These are phyloP conservation scores for Agonopterix heracliana DNA, from an alignment of 2,888 invertebrate genomes.

Conservation along the genomic window DNA sequence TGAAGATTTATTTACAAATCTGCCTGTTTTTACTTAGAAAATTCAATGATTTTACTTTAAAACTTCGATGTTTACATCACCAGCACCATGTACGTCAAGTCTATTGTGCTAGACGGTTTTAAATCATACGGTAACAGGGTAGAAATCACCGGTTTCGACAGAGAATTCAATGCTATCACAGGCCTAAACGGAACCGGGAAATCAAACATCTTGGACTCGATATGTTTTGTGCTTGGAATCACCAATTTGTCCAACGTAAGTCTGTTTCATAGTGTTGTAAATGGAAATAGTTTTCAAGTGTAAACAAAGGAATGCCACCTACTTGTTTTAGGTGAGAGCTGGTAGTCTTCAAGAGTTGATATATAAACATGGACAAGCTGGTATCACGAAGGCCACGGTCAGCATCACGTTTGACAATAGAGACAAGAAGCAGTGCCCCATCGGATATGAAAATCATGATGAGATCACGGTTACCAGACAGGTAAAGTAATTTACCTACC, in stretches of 20 bases:
- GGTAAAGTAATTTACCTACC: too few species aligned
- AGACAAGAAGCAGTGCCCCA: conserved; percentile 86
- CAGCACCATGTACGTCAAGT: conserved; percentile 90
- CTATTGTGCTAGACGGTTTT: conserved; percentile 95
- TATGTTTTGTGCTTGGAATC: conserved; percentile 98
- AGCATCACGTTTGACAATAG: conserved; percentile 96
- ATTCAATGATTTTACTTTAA: not conserved
- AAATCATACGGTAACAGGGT: conserved; percentile 97
- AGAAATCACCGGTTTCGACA: conserved; percentile 94
- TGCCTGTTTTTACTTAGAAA: not conserved
- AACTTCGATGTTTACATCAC: not conserved
- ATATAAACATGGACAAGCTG: conserved; percentile 98
- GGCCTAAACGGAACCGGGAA: conserved; percentile 98
- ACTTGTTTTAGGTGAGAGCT: conserved; percentile 85
- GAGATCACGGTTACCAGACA: conserved; percentile 96
- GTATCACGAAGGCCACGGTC: conserved; percentile 95
- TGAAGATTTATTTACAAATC: not conserved
- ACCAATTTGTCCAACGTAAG: conserved; percentile 92
- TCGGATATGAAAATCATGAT: conserved; percentile 92
- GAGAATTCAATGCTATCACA: conserved; percentile 97
- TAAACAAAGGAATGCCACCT: not conserved
- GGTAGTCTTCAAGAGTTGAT: conserved; percentile 94
- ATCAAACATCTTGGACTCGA: conserved; percentile 97
- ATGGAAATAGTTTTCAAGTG: not conserved
- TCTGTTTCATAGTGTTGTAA: conserved; percentile 12